Percentiles rank a stretch among this genome's conserved stretches.
These are phyloP conservation scores for Melipona bicolor DNA, from an alignment of 2,888 invertebrate species.

Conservation along the genomic window DNA sequence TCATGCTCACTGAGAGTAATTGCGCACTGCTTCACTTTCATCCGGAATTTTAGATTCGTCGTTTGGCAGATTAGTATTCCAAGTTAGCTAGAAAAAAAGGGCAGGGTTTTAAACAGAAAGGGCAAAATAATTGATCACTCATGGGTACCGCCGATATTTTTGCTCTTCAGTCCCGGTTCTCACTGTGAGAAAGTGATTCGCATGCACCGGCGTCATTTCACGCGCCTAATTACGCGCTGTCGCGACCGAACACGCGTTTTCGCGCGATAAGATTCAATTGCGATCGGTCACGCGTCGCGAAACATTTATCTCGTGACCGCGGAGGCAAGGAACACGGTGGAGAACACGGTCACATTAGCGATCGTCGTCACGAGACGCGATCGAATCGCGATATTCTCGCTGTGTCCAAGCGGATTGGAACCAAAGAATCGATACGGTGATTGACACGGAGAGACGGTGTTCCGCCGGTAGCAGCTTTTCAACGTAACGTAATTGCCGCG, in stretches of 20 bases:
- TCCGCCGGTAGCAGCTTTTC: background rate
- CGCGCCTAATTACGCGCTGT: conserved; percentile 19
- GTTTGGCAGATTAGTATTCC: no score
- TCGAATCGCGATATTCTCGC: no score
- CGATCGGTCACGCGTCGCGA: conserved; percentile 28
- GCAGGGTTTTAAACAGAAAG: no score
- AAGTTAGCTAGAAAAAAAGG: no score
- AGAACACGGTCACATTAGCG: conserved; percentile 1
- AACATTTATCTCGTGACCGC: background rate
- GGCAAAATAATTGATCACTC: no score
- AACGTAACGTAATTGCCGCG: conserved; percentile 44
- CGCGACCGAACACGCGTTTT: conserved; percentile 24
- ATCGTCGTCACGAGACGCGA: conserved; percentile 17
- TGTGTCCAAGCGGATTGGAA: background rate
- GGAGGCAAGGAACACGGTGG: background rate
- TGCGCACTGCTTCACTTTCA: no score
- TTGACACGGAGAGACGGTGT: conserved; percentile 37
- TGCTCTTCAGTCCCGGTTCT: no score
- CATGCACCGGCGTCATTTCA: background rate
- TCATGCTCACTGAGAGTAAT: no score
- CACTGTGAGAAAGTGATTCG: no score
- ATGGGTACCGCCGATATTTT: no score
- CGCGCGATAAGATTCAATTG: conserved; percentile 41
- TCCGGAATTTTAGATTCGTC: no score
- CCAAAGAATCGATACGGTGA: conserved; percentile 41